These are phyloP conservation scores for Cerastis rubricosa DNA, from an alignment of 2,888 invertebrate species.

Conservation along the genomic window DNA sequence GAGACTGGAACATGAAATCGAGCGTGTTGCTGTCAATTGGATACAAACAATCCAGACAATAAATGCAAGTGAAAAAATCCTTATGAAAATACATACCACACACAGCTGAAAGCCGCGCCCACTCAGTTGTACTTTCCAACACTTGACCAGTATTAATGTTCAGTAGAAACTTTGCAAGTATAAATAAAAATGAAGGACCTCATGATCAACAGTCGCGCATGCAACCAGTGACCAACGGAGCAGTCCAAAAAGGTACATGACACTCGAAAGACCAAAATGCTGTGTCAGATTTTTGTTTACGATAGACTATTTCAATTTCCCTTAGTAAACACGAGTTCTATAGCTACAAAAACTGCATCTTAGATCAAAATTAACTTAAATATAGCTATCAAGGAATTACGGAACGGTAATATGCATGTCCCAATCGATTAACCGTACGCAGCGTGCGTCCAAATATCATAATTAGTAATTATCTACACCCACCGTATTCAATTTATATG, in stretches of 20 bases:
- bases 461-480: conserved; percentile 64
- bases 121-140: neutral
- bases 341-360: neutral
- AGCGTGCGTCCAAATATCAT: conserved; percentile 55
- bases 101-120: neutral
- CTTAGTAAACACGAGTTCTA: neutral
- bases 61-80: neutral
- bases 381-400: conserved; percentile 40
- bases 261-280: neutral
- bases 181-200: neutral
- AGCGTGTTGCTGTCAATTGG: neutral
- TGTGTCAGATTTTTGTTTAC: neutral
- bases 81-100: neutral
- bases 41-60: neutral
- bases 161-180: neutral
- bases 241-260: no score
- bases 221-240: no score
- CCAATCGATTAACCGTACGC: conserved; percentile 61
- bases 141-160: neutral
- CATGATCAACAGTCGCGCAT: neutral
- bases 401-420: conserved; percentile 57
- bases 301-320: neutral
- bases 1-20: no score
- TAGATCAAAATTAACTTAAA: conserved; percentile 28
- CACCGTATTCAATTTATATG: conserved; percentile 45